Evolutionary conservation across 2,797 vertebrate species (phyloP).

Genomic region (Hippopotamyrus pictus): DNA sequence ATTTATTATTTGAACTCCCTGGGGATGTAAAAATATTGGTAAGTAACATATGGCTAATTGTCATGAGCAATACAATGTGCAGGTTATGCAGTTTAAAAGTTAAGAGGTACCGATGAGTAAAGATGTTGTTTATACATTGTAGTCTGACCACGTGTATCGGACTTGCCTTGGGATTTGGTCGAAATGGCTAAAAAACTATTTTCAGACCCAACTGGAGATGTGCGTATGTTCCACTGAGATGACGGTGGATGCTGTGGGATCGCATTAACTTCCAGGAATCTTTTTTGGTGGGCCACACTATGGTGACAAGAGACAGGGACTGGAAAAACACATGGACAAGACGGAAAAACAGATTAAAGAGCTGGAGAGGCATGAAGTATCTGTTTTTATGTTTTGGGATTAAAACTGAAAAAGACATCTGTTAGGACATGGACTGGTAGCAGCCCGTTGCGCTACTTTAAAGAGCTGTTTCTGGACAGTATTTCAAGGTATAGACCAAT

Average conservation of each 20-base stretch:
- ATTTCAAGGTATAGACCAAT: slow-evolving; percentile 26
- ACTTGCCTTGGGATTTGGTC: background rate
- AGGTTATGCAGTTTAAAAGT: background rate
- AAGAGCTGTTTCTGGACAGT: slow-evolving; percentile 27
- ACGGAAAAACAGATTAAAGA: slow-evolving; percentile 26
- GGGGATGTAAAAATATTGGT: slow-evolving; percentile 55
- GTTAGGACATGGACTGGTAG: slow-evolving; percentile 23
- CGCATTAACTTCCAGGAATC: background rate
- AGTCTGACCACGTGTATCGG: background rate
- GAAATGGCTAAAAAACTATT: background rate
- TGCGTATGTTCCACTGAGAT: background rate
- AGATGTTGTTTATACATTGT: background rate
- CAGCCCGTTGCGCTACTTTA: slow-evolving; percentile 8
- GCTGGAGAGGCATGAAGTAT: slow-evolving; percentile 34
- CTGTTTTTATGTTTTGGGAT: slow-evolving; percentile 25
- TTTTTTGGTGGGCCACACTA: background rate
- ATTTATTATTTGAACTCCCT: slow-evolving; percentile 56
- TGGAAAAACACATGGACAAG: slow-evolving; percentile 16
- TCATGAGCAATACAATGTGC: slow-evolving; percentile 24
- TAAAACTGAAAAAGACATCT: slow-evolving; percentile 38
- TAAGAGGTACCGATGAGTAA: background rate
- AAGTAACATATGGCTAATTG: slow-evolving; percentile 58
- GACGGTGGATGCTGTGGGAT: background rate
- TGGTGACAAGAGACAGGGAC: background rate
- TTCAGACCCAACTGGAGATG: slow-evolving; percentile 6